A percentile compares a stretch with the other conserved stretches of the same genome.
Conservation (phyloP, 2,888 invertebrate genomes). For the Carterocephalus palaemon region DNA sequence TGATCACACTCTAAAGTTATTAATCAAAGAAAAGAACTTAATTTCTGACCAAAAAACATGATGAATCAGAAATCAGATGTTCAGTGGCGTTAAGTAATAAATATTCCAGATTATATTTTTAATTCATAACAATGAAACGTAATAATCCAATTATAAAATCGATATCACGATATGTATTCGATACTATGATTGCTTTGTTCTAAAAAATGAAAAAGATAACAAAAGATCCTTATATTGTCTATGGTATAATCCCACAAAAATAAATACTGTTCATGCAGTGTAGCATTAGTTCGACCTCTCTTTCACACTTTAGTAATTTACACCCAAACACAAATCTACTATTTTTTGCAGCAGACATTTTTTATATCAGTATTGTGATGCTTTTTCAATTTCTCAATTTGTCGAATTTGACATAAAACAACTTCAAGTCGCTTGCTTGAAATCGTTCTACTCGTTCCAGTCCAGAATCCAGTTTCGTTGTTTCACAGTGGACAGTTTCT, state of each 20-base stretch:
- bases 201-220: no score
- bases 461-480: slow-evolving; percentile 59
- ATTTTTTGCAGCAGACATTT: background rate
- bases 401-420: slow-evolving; percentile 70
- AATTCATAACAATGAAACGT: no score
- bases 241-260: slow-evolving; percentile 37
- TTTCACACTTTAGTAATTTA: slow-evolving; percentile 33
- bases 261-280: slow-evolving; percentile 23
- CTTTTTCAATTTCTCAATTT: slow-evolving; percentile 55
- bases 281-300: slow-evolving; percentile 38
- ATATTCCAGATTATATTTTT: no score
- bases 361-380: slow-evolving; percentile 44
- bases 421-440: slow-evolving; percentile 42
- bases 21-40: no score
- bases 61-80: no score
- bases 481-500: slow-evolving; percentile 46
- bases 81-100: no score
- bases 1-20: no score
- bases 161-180: no score
- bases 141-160: no score
- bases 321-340: background rate
- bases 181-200: no score
- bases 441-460: no score
- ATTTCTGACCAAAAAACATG: no score
- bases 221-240: slow-evolving; percentile 38